Evolutionary conservation across 2,113 vertebrate genomes (phyloP), one percentile per base, ranked within the genome.

Genomic region (Mobula birostris): DNA sequence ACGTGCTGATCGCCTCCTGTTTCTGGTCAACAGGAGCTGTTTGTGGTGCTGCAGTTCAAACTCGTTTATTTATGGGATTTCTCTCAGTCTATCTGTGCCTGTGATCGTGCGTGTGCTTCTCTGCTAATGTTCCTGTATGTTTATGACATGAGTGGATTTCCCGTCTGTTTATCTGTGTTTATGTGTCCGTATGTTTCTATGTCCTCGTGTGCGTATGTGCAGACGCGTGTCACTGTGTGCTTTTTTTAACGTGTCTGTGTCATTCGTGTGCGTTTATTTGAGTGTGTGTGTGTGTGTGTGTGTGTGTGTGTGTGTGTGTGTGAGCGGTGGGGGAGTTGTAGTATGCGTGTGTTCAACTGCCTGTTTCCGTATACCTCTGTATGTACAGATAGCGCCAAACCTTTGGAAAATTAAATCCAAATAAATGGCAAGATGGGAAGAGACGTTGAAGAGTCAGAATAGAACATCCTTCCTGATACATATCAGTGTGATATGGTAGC

Each of bases 31-130:
- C 88, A 36, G 90, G 90, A 92, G 90, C 90, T 92, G 90, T 92
- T 92, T 40, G 24, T 92, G 90, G 90, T 92, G 90, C 90, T 92
- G 90, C 68, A 92, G 68, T 72, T 92, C 17, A 58, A 88, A n/a
- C 24, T 58, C 83, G 29, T 88, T 12, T 63, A 56, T 87, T 24
- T 85, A 70, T 70, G 68, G 48, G 8, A 2, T 36, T 17, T 82
- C 12, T 48, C 36, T 82, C 15, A 7, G 36, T 17, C 32, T 36
- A 1, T 48, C 19, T 40, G 1, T 61, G 48, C 21, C 1, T 61
- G 83, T 15, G 11, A 61, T 48, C 29, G 56, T 87, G 32, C 7
- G 40, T 58, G 48, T 83, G 82, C 48, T 21, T 56, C 82, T 78
- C 32, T 82, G 36, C 40, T 36, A 27, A 24, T 85, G 21, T 29